These are phyloP conservation scores for Microctonus hyperodae DNA, from an alignment of 2,888 invertebrate genomes.

Conservation along the genomic window DNA sequence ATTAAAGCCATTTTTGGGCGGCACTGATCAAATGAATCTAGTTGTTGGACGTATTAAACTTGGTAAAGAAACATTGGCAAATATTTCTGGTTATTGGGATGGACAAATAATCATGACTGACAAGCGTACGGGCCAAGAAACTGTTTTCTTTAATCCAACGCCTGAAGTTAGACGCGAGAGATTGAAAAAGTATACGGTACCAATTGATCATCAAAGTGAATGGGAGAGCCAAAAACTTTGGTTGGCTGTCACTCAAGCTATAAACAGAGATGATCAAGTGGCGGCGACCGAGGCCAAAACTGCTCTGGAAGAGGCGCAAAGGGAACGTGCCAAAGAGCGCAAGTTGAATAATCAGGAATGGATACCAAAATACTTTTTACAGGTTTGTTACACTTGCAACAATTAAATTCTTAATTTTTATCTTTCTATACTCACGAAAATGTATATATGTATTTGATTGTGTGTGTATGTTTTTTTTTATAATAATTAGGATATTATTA, in stretches of 20 bases:
- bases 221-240: slow-evolving; percentile 90
- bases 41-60: slow-evolving; percentile 84
- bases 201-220: slow-evolving; percentile 76
- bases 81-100: slow-evolving; percentile 92
- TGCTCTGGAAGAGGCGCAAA: slow-evolving; percentile 85
- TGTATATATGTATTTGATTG: slow-evolving; percentile 35
- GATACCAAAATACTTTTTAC: slow-evolving; percentile 78
- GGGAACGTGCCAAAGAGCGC: slow-evolving; percentile 76
- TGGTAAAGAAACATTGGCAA: slow-evolving; percentile 87
- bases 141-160: slow-evolving; percentile 76
- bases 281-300: slow-evolving; percentile 93
- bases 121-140: slow-evolving; percentile 76
- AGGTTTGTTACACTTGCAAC: slow-evolving; percentile 55
- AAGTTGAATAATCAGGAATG: slow-evolving; percentile 73
- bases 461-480: slow-evolving; percentile 28
- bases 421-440: not conserved
- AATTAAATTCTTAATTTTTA: not conserved
- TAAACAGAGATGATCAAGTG: slow-evolving; percentile 79
- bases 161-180: slow-evolving; percentile 74
- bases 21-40: slow-evolving; percentile 84
- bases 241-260: slow-evolving; percentile 86
- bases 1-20: slow-evolving; percentile 89
- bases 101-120: slow-evolving; percentile 85
- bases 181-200: slow-evolving; percentile 80
- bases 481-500: slow-evolving; percentile 60